Evolutionary conservation across 2,888 invertebrate species (phyloP).

Genomic region (Eretmocerus hayati): DNA sequence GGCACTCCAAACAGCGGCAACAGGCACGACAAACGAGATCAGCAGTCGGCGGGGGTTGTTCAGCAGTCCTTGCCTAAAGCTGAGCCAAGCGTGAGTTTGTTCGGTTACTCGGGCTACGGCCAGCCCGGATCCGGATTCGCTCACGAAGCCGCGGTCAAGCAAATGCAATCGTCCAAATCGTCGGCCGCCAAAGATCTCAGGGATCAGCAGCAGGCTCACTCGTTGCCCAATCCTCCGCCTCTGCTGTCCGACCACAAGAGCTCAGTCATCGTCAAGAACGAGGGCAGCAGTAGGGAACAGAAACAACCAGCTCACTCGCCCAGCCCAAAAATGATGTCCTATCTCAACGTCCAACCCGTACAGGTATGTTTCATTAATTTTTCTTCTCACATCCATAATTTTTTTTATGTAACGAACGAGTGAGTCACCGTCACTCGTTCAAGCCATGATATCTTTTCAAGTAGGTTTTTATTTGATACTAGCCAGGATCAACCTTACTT

Average conservation of each 20-base stretch:
- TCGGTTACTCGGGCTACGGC: constrained; percentile 59
- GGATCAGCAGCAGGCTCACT: constrained; percentile 41
- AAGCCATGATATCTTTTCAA: too few relatives aligned
- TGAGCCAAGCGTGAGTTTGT: constrained; percentile 63
- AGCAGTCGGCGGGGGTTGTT: constrained; percentile 27
- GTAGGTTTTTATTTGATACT: too few relatives aligned
- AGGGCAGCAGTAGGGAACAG: constrained; percentile 43
- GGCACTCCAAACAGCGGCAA: constrained; percentile 13
- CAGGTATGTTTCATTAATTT: constrained; percentile 8
- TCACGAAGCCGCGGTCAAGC: constrained; percentile 59
- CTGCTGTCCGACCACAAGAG: constrained; percentile 64
- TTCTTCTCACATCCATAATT: neutral
- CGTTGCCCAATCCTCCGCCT: constrained; percentile 61
- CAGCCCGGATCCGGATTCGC: constrained; percentile 47
- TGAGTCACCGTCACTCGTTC: too few relatives aligned
- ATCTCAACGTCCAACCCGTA: constrained; percentile 38
- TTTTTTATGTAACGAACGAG: too few relatives aligned
- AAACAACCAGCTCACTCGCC: constrained; percentile 46
- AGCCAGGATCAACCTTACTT: too few relatives aligned
- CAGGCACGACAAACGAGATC: constrained; percentile 7
- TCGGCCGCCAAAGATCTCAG: neutral
- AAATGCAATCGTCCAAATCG: constrained; percentile 35
- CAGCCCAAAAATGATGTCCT: constrained; percentile 44
- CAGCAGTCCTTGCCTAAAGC: constrained; percentile 51
- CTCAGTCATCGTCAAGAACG: constrained; percentile 75